Base-by-base conservation (phyloP, 2,797 vertebrate genomes). In the Coracias cyanogaster region DNA sequence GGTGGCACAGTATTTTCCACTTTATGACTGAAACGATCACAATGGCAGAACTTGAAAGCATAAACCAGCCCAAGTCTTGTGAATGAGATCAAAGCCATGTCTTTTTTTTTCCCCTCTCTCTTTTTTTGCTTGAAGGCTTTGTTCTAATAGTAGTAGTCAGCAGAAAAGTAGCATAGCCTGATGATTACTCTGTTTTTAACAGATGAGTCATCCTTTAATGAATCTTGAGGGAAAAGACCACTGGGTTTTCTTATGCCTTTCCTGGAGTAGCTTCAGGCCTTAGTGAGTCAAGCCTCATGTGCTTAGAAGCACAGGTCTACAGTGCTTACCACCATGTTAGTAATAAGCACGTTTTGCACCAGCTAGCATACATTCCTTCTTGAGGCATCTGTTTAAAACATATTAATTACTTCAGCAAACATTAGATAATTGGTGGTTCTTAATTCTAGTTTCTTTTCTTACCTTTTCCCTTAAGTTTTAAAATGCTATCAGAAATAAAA, bases 151-250 rank as follows among this genome's bases (percentile, higher is more conserved):
- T 85, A 93, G 49, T 21, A 96, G 77, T 96, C 94, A 96, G 84
- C 90, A 96, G 85, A 95, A 96, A 94, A 94, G 73, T 70, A 86
- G 70, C 96, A 88, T 64, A 86, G 77, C 77, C 87, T 89, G 85
- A 86, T 93, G 94, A 94, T 95, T 90, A 84, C 73, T 93, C 62
- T 95, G 91, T 79, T 96, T 94, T 95, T 86, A 96, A 95, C 55
- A 91, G 73, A 96, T 96, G 94, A 96, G 52, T 97, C 91, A 95
- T 88, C 60, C 57, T 90, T 90, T 96, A 83, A 96, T 84, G 73
- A 90, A 90, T 88, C 85, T 86, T 77, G 52, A 95, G 85, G 86
- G 93, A 95, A 92, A 92, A 95, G 88, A 95, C 66, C 79, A 82
- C 54, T 91, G 76, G 31, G 58, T 86, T 96, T 94, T 82, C 94